Conservation (phyloP, 2,113 vertebrate species). For the Lophotis ruficrista region DNA sequence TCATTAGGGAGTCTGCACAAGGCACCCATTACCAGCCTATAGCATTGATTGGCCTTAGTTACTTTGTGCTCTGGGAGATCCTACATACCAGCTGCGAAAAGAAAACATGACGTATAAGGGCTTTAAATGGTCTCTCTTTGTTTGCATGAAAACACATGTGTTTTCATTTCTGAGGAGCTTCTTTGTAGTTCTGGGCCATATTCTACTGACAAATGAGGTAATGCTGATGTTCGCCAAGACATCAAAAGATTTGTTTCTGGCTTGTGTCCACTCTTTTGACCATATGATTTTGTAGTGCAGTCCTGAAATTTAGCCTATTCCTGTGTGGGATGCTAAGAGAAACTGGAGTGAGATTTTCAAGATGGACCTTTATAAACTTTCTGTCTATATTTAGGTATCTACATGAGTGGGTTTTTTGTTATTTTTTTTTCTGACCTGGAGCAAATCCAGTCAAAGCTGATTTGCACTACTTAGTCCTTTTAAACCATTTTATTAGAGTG, state of each 20-base stretch:
- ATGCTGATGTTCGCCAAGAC: background rate
- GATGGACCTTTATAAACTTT: background rate
- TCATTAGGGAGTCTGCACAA: background rate
- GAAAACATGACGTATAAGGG: background rate
- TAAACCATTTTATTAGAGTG: background rate
- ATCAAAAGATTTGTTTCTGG: background rate
- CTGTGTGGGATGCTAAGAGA: background rate
- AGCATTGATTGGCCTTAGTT: background rate
- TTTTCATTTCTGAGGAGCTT: background rate
- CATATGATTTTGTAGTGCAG: background rate
- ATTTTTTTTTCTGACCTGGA: background rate
- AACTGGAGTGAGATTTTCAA: background rate
- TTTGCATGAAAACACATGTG: background rate
- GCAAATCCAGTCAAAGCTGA: background rate
- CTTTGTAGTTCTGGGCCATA: background rate
- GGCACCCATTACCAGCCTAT: background rate
- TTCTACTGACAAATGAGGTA: background rate
- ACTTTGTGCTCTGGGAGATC: background rate
- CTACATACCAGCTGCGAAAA: background rate
- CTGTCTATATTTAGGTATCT: background rate
- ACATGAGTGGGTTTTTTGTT: background rate
- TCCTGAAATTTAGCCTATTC: background rate
- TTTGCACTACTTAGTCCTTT: background rate
- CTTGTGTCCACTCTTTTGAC: background rate
- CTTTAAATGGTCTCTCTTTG: background rate